A percentile compares a stretch with the other conserved stretches of the same genome.
phyloP scores from a whole-genome alignment of 1,140 invertebrate species.

The Cepaea nemoralis region DNA sequence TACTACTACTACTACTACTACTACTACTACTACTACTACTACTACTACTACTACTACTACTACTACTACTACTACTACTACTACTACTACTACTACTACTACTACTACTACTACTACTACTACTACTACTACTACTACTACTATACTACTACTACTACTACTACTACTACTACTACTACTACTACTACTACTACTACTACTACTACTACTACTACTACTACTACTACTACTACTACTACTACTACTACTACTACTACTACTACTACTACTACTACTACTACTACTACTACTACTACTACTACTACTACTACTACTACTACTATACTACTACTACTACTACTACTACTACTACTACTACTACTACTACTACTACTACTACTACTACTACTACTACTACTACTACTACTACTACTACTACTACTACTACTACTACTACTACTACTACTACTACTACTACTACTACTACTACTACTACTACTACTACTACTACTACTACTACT shows the following conservation, averaged over 20 bases:
- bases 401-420: slow-evolving; percentile 6
- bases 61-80: too few species aligned
- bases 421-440: not conserved
- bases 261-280: not conserved
- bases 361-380: too few species aligned
- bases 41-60: too few species aligned
- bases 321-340: too few species aligned
- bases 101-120: not conserved
- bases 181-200: slow-evolving; percentile 1
- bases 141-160: not conserved
- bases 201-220: too few species aligned
- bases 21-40: too few species aligned
- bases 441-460: slow-evolving; percentile 11
- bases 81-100: too few species aligned
- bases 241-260: not conserved
- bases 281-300: not conserved
- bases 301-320: not conserved
- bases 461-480: slow-evolving; percentile 12
- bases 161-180: not conserved
- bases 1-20: not conserved
- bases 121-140: not conserved
- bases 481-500: not conserved
- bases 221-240: not conserved
- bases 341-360: not conserved
- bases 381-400: not conserved